Evolutionary conservation across 2,888 invertebrate species (phyloP).

Genomic region (Hofmannophila pseudospretella): DNA sequence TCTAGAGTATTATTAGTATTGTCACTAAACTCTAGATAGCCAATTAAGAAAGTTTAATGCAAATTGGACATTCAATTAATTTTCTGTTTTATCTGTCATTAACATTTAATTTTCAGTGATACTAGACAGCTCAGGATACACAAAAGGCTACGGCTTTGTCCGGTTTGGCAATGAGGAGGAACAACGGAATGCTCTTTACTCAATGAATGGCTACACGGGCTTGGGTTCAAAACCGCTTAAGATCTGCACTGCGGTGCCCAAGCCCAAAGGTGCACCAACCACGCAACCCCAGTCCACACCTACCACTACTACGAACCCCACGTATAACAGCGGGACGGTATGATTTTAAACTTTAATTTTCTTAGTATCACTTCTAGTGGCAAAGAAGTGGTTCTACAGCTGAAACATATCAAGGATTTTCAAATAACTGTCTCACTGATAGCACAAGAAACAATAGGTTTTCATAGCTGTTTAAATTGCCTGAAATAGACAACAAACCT

Average conservation of each 20-base stretch:
- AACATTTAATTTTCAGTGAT: constrained; percentile 93
- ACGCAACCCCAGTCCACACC: constrained; percentile 40
- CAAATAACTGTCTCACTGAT: no score
- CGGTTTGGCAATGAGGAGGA: constrained; percentile 96
- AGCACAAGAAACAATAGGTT: no score
- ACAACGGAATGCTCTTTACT: constrained; percentile 92
- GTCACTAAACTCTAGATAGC: no score
- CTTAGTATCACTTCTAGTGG: no score
- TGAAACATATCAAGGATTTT: no score
- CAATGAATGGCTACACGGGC: constrained; percentile 95
- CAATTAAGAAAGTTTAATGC: no score
- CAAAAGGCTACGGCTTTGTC: constrained; percentile 97
- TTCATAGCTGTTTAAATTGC: no score
- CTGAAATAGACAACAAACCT: no score
- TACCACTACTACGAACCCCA: constrained; percentile 39
- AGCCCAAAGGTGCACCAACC: constrained; percentile 79
- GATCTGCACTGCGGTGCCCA: constrained; percentile 95
- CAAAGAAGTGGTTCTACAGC: no score
- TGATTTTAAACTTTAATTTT: constrained; percentile 19
- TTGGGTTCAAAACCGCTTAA: constrained; percentile 92
- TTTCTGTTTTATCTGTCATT: no score
- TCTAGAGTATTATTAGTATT: no score
- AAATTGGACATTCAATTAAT: no score
- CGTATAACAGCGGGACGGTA: constrained; percentile 58
- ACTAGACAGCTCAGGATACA: constrained; percentile 91